Evolutionary conservation across 2,113 vertebrate genomes (phyloP), one percentile per base, ranked within the genome.

Genomic region (Planiliza haematocheilus): DNA sequence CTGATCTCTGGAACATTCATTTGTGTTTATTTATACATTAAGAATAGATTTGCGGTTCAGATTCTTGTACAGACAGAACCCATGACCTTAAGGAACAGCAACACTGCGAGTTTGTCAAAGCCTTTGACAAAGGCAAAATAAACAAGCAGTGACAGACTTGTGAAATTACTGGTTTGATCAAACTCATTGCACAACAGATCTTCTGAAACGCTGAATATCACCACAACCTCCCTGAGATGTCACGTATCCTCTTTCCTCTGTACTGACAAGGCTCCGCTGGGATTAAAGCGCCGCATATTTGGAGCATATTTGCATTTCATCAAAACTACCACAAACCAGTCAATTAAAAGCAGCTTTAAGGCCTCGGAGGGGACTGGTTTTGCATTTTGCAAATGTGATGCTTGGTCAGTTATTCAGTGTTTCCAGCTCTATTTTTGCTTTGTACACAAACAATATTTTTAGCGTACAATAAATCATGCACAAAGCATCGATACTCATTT

Each of bases 291-390:
- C 10, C 20, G 45, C 48, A 53, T 36, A 63, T 62, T 80, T 57
- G 8, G 39, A n/a, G 20, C 41, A 68, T 51, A 51, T 64, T 70
- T 63, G 39, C 57, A 70, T 75, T 48, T 70, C 59, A 58, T 57
- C 46, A 37, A 43, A 55, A 56, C 42, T 48, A 61, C 62, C 55
- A 62, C 56, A 56, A 67, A 50, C 34, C 21, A 56, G 57, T 4
- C 39, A 55, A 53, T 67, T 53, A 57, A 49, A 74, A 57, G 2
- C 36, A 30, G 51, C 17, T 42, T 34, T 20, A 8, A 7, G 16
- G 10, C 17, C 51, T 61, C 18, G 10, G 13, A 36, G 17, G 18
- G 60, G 14, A n/a, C 17, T 21, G n/a, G n/a, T 37, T 68, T 30
- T 30, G 24, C 24, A 30, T 30, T 30, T 30, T 37, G 10, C 11